Conservation (phyloP, 2,888 invertebrate species). For the Drosophila setosimentum region DNA sequence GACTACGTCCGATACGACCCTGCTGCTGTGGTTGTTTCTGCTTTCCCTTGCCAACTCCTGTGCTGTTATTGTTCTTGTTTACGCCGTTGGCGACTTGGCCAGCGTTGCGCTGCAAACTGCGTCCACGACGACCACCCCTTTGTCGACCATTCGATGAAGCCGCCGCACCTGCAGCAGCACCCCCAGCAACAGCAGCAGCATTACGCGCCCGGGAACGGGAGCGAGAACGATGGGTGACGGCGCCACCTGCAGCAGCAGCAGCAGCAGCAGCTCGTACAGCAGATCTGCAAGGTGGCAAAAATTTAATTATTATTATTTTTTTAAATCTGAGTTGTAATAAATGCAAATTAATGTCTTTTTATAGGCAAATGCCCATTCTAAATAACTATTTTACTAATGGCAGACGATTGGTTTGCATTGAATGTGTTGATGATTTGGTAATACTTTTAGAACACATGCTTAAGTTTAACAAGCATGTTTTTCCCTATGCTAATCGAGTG, state of each 20-base stretch:
- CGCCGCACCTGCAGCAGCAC: conserved; percentile 24
- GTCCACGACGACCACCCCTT: conserved; percentile 71
- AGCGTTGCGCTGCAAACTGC: conserved; percentile 73
- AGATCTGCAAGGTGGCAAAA: conserved; percentile 53
- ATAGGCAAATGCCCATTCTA: neutral
- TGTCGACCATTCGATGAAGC: conserved; percentile 29
- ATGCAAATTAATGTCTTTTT: neutral
- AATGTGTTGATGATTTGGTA: neutral
- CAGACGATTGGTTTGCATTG: neutral
- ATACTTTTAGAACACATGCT: neutral
- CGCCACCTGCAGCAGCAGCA: conserved; percentile 50
- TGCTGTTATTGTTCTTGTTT: conserved; percentile 52
- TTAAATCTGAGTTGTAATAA: neutral
- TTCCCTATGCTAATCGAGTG: neutral
- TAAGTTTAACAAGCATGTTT: neutral
- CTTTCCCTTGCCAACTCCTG: conserved; percentile 41
- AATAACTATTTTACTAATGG: neutral
- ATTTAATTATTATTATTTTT: neutral
- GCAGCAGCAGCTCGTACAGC: conserved; percentile 63
- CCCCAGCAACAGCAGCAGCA: conserved; percentile 47
- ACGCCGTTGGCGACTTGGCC: conserved; percentile 54
- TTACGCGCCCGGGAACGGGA: conserved; percentile 65
- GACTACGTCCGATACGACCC: conserved; percentile 83
- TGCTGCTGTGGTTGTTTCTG: conserved; percentile 44
- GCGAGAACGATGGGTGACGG: conserved; percentile 69